Conservation (phyloP, 1,140 invertebrate species). For the Drosophila elegans region DNA sequence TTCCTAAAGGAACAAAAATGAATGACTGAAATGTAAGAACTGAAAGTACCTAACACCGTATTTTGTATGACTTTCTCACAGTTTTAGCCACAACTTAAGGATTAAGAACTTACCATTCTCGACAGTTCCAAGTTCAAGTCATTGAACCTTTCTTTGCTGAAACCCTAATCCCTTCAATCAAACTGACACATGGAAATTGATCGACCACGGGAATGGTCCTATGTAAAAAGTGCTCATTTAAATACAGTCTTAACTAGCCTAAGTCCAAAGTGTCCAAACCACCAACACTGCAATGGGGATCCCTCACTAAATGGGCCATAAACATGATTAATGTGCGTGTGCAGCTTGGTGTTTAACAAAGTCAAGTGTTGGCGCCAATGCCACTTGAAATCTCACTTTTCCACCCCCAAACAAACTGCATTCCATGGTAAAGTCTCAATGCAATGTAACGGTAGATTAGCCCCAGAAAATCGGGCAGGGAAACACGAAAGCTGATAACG, state of each 20-base stretch:
- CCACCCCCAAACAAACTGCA: conserved; percentile 22
- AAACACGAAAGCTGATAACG: conserved; percentile 28
- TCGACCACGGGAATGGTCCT: conserved; percentile 31
- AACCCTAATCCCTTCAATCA: conserved; percentile 10
- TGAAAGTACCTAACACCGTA: no score
- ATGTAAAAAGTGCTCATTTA: conserved; percentile 29
- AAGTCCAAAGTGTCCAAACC: conserved; percentile 13
- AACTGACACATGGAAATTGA: conserved; percentile 32
- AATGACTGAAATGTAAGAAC: no score
- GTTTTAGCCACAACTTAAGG: not conserved
- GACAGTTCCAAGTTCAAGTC: conserved; percentile 36
- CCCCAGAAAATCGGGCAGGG: conserved; percentile 2
- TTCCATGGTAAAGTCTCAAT: conserved; percentile 21
- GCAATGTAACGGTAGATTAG: conserved; percentile 58
- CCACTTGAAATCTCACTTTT: conserved; percentile 52
- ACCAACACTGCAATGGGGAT: conserved; percentile 24
- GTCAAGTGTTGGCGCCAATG: conserved; percentile 83
- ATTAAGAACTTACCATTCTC: not conserved
- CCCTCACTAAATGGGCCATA: conserved; percentile 43
- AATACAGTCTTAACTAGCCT: conserved; percentile 36
- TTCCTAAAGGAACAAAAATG: conserved; percentile 10
- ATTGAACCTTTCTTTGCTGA: conserved; percentile 42
- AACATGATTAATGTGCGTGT: conserved; percentile 70
- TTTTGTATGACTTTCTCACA: conserved; percentile 5
- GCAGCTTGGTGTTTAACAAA: conserved; percentile 67